phyloP scores from a whole-genome alignment of 2,888 invertebrate species.

The Phyllotreta cruciferae region DNA sequence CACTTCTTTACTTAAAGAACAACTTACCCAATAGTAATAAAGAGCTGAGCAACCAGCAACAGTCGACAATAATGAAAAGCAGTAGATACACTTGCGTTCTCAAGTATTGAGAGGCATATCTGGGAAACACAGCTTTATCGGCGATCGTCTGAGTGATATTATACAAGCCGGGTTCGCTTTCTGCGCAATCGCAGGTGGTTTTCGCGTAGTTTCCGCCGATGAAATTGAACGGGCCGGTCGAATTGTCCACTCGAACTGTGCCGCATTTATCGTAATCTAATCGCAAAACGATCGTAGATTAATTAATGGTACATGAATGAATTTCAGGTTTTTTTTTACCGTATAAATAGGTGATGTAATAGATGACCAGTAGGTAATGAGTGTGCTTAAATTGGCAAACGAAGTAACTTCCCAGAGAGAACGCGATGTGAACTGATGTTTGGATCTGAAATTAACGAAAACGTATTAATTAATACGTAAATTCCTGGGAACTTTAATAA shows the following conservation, averaged over 20 bases:
- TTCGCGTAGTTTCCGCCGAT: too few species aligned
- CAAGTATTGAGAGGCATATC: constrained; percentile 35
- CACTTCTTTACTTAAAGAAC: background rate
- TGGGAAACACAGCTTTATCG: constrained; percentile 41
- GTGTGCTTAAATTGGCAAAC: constrained; percentile 45
- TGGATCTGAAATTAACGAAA: constrained; percentile 48
- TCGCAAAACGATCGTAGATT: constrained; percentile 27
- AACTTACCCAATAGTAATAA: constrained; percentile 49
- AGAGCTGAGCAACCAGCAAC: constrained; percentile 50
- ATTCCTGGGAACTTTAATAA: background rate
- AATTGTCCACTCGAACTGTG: constrained; percentile 10
- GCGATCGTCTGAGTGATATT: constrained; percentile 40
- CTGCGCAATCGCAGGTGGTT: constrained; percentile 9
- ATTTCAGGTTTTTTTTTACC: constrained; percentile 46
- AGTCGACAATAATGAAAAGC: constrained; percentile 46
- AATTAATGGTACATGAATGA: background rate
- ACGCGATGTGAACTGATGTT: constrained; percentile 48
- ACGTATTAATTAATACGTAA: constrained; percentile 7
- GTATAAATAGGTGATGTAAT: constrained; percentile 54
- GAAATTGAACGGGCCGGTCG: too few species aligned
- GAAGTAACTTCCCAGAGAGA: constrained; percentile 46
- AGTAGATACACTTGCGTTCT: constrained; percentile 44
- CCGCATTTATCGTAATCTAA: constrained; percentile 42
- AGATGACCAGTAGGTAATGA: constrained; percentile 43
- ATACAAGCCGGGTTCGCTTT: constrained; percentile 35